Evolutionary conservation across 2,797 vertebrate species (phyloP), one percentile per base, ranked within the genome.

Genomic region (Pseudomugil gertrudae): DNA sequence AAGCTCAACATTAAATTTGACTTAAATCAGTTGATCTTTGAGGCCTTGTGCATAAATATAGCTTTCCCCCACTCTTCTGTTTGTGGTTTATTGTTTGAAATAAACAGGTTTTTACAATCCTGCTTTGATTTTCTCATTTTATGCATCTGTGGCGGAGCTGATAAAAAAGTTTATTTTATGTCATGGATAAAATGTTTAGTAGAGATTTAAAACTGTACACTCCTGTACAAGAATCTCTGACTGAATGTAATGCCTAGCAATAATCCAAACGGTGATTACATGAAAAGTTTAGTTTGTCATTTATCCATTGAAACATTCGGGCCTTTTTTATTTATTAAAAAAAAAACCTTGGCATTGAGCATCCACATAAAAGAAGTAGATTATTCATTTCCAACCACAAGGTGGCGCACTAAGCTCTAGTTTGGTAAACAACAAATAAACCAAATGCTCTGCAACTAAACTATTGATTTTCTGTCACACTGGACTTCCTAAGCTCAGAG

Each of bases 21-120:
- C 45, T 62, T 2, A n/a, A 3, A 26, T 54, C 27, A 64, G 54
- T 78, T 69, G 5, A 27, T 73, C 17, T 17, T 56, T 11, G 76
- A 72, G 80, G 83, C 82, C 84, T 87, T 83, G 29, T 45, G 40
- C 59, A 66, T 51, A 55, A 58, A 81, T 53, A 61, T 84, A 81
- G 66, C 64, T 57, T 67, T 27, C 21, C 0, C 63, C 2, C 64
- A 64, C 32, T 56, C 23, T 36, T 36, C 69, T 70, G 13, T 68
- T 66, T 56, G 60, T 65, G 32, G 55, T 87, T 81, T 87, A 66
- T 79, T 75, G 21, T 80, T 76, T 66, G 60, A 78, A 78, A 79
- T 63, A 13, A 84, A 81, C 87, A 50, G 69, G 43, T 82, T 84
- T 50, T 88, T 86, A 17, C 72, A 40, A 77, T 51, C 57, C 65